Base-by-base conservation (phyloP, 1,140 invertebrate genomes). In the Trypoxylus dichotomus region DNA sequence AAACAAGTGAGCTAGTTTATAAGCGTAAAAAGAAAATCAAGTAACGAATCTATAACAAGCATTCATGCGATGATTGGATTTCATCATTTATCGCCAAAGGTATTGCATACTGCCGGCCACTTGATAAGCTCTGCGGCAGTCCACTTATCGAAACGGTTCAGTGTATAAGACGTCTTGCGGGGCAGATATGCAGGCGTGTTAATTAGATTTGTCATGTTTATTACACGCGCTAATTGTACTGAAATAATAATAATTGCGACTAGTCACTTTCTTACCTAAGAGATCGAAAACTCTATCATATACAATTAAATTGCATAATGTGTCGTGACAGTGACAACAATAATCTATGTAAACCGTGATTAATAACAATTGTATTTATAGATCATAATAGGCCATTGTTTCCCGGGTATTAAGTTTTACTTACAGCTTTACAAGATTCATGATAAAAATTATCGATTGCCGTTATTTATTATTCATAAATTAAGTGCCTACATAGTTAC, bases 381-480 rank as follows among this genome's bases (percentile, higher is more conserved):
- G 60, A 24, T 63, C 60, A 63, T 63, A 63, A 63, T 63, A 63
- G 60, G 60, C 60, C 13, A 63, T 63, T 63, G 60, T 63, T 63
- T 21, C 21, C 2, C 60, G 13, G 21, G 60, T 63, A n/a, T 63
- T 19, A 24, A 19, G 19, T 63, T 63, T 63, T 63, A 63, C 25
- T 63, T 27, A 19, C 13, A 11, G 60, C 19, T 21, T 63, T 63
- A 24, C 25, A 47, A 47, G 60, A 11, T 63, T 24, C 25, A 21
- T 63, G 60, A 63, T 63, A 63, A 63, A 63, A 63, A 63, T 63
- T 63, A 63, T 63, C 60, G 60, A 21, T 63, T 63, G 60, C 25
- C 19, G 11, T 63, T 63, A 63, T 63, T 63, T 63, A 63, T 63
- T 63, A 63, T 21, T 21, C 25, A 63, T 63, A 47, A 47, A 47